These are phyloP conservation scores for Neoaliturus tenellus DNA, from an alignment of 2,888 invertebrate genomes.

Conservation along the genomic window DNA sequence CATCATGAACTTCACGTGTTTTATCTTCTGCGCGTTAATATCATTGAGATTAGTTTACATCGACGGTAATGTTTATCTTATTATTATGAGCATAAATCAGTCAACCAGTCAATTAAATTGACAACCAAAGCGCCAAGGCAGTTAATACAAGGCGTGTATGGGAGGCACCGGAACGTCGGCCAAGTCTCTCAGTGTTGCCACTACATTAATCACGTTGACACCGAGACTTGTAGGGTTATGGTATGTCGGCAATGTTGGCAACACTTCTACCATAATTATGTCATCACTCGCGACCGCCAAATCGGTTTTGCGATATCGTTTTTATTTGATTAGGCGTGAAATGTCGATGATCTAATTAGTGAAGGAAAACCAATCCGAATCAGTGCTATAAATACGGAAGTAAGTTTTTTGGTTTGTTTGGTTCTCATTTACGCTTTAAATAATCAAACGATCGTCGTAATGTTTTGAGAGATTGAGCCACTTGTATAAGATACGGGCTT, in stretches of 20 bases:
- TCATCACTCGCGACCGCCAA: neutral
- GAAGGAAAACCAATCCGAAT: neutral
- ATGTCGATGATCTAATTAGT: neutral
- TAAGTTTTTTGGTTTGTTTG: no score
- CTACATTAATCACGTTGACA: slow-evolving; percentile 22
- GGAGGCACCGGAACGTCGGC: neutral
- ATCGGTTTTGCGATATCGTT: neutral
- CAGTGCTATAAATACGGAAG: no score
- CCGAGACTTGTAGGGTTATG: neutral
- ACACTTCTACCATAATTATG: neutral
- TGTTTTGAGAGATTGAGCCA: no score
- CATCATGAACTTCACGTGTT: no score
- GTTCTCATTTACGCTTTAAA: no score
- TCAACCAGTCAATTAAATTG: no score
- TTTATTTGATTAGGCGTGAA: neutral
- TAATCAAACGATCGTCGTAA: no score
- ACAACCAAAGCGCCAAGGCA: neutral
- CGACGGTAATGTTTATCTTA: no score
- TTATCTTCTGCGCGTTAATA: no score
- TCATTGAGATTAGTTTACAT: no score
- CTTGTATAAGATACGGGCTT: no score
- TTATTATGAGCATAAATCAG: no score
- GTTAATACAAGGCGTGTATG: neutral
- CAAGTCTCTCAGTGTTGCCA: slow-evolving; percentile 14
- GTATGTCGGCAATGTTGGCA: slow-evolving; percentile 16